Evolutionary conservation across 2,888 invertebrate genomes (phyloP).

Genomic region (Gymnocheta viridis): DNA sequence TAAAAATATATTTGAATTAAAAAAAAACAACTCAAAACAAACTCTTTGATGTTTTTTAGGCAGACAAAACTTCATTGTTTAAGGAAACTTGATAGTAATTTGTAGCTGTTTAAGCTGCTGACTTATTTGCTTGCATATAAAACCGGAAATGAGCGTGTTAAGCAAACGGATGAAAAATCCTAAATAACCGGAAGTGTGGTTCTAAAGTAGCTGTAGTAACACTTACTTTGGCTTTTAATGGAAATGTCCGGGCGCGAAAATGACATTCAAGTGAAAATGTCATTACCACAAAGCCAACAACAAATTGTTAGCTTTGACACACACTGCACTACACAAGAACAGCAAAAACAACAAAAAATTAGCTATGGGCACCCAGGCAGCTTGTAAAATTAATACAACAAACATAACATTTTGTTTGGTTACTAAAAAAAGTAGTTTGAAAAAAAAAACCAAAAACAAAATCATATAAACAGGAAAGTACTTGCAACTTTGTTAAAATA

Average conservation of each 20-base stretch:
- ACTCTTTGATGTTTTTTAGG: not conserved
- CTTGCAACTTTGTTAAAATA: slow-evolving; percentile 33
- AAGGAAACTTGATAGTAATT: slow-evolving; percentile 30
- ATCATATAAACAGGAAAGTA: slow-evolving; percentile 27
- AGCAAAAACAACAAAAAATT: slow-evolving; percentile 11
- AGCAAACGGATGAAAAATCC: slow-evolving; percentile 70
- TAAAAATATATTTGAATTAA: not conserved
- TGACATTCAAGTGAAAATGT: slow-evolving; percentile 56
- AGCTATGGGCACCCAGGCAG: not conserved
- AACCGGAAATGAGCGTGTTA: slow-evolving; percentile 69
- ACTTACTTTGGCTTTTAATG: slow-evolving; percentile 38
- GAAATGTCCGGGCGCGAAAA: slow-evolving; percentile 46
- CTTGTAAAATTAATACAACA: not conserved
- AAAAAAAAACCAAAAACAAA: not conserved
- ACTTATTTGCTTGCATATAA: slow-evolving; percentile 14
- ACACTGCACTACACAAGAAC: too few relatives aligned
- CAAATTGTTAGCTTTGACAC: not conserved
- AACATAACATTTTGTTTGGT: not conserved
- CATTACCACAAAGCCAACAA: slow-evolving; percentile 60
- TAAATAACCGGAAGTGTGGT: slow-evolving; percentile 72
- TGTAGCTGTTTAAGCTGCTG: not conserved
- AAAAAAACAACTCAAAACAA: not conserved
- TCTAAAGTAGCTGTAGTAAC: slow-evolving; percentile 63
- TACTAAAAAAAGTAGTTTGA: not conserved
- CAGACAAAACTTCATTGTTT: not conserved